Conservation (phyloP, 2,113 vertebrate genomes). For the Sylvia atricapilla region DNA sequence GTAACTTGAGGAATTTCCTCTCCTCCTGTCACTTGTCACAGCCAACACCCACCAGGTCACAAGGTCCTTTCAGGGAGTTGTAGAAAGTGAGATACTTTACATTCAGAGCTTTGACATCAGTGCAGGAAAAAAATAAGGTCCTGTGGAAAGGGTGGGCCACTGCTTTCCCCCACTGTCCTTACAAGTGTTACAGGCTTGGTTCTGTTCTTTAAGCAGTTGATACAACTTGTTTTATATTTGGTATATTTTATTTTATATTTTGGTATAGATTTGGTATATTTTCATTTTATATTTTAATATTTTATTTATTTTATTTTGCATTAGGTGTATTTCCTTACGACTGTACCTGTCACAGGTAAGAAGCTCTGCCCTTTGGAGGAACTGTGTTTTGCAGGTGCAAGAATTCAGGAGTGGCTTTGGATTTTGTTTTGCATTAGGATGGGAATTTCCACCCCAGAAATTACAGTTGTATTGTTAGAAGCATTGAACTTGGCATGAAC, state of each 20-base stretch:
- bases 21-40: background rate
- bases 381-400: background rate
- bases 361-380: background rate
- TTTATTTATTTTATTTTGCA: background rate
- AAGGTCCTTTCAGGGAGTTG: background rate
- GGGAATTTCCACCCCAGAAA: background rate
- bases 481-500: background rate
- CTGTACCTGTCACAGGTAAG: background rate
- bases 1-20: background rate
- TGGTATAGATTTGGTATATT: background rate
- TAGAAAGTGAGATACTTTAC: background rate
- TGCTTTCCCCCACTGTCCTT: background rate
- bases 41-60: background rate
- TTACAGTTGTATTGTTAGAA: background rate
- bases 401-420: background rate
- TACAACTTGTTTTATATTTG: background rate
- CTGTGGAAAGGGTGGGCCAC: background rate
- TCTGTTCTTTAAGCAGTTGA: background rate
- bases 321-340: background rate
- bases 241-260: background rate
- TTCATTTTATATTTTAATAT: no score
- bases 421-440: background rate
- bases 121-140: background rate
- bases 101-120: background rate
- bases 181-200: background rate